Base-by-base conservation (phyloP, 2,888 invertebrate species). In the Griposia aprilina region DNA sequence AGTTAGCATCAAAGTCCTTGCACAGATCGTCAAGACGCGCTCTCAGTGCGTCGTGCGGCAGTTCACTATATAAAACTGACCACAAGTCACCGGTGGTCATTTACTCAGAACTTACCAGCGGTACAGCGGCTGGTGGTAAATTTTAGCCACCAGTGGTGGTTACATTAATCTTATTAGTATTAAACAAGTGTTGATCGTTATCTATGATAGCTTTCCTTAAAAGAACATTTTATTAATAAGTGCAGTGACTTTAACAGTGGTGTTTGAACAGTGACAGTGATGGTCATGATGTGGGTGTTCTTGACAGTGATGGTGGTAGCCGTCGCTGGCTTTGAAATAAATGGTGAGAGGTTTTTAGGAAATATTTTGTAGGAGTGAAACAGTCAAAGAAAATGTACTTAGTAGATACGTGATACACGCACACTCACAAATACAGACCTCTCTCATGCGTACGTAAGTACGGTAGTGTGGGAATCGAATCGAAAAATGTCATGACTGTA, bases 281-380 rank as follows among this genome's bases (percentile, higher is more conserved):
- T 81, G 80, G 48, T 60, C 66, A 50, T 48, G 55, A 66, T 63
- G 78, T 83, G 73, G 71, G 41, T 69, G 45, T 2, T 78, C 0
- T 30, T 88, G 83, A 55, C 67, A n/a, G 72, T 66, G 7, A 13
- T 79, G 76, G 48, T 66, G 26, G 73, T 63, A 23, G 65, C 62
- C 15, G 83, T 36, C 66, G 52, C 65, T 13, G 81, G 83, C 41
- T 59, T 86, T 23, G 59, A 83, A 23, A 48, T 83, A 8, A 78
- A 41, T 59, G 86, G 86, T 87, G 79, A 84, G 74, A 23, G 7
- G 45, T 15, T 66, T 41, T 8, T 10, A 13, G 17, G 1, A 26
- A 17, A 26, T 26, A 11, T 36, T 77, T 48, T 50, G 2, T 20
- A 11, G 17, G 13, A 48, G 17, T 36, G 23, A 36, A 36, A 52